These are phyloP conservation scores for Psix sp. DNA, from an alignment of 1,140 invertebrate genomes.

Conservation along the genomic window DNA sequence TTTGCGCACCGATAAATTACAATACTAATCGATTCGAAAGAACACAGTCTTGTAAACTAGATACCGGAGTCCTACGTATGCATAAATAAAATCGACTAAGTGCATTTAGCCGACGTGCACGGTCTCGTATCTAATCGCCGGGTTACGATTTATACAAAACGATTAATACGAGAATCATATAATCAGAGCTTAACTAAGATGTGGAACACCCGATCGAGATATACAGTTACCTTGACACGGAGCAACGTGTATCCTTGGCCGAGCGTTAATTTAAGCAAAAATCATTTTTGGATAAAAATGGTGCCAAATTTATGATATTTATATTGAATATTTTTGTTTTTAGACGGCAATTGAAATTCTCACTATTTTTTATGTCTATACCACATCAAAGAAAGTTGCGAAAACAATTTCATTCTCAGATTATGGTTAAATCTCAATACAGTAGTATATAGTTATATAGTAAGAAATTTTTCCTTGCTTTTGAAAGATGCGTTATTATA, in stretches of 20 bases:
- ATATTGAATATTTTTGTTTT: not conserved
- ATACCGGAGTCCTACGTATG: conserved; percentile 21
- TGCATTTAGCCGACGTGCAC: conserved; percentile 29
- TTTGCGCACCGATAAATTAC: conserved; percentile 32
- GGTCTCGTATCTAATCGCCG: conserved; percentile 48
- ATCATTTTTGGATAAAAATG: not conserved
- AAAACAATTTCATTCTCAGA: too few relatives aligned
- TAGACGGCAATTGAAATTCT: too few relatives aligned
- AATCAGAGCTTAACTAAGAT: conserved; percentile 56
- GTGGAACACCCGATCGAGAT: conserved; percentile 56
- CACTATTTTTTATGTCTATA: too few relatives aligned
- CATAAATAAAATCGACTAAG: conserved; percentile 43
- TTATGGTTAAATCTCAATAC: too few relatives aligned
- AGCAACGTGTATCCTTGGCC: conserved; percentile 41
- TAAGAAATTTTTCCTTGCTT: too few relatives aligned
- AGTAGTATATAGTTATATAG: too few relatives aligned
- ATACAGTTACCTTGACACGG: conserved; percentile 59
- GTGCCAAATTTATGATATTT: not conserved
- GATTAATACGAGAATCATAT: conserved; percentile 57
- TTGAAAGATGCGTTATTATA: too few relatives aligned
- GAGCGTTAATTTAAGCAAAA: conserved; percentile 14
- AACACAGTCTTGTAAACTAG: conserved; percentile 31
- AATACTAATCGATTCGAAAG: conserved; percentile 45
- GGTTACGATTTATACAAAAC: conserved; percentile 42
- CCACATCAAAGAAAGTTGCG: too few relatives aligned